A percentile compares a stretch with the other conserved stretches of the same genome.
phyloP scores from a whole-genome alignment of 1,140 invertebrate genomes.

The Leptestheria dahalacensis region DNA sequence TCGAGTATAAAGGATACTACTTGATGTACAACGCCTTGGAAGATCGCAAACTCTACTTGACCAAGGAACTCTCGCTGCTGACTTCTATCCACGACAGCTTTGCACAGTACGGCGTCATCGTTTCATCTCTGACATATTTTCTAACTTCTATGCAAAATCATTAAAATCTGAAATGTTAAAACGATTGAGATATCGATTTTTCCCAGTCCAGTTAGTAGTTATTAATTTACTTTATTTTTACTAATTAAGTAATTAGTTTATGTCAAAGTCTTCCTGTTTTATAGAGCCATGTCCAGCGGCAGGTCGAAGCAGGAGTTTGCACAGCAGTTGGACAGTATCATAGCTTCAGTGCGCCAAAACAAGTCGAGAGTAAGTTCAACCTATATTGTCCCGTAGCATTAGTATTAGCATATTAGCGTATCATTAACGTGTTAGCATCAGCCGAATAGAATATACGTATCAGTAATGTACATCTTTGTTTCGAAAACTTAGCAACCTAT shows the following conservation, averaged over 20 bases:
- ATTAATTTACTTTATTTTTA: too few species aligned
- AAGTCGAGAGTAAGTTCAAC: slow-evolving; percentile 66
- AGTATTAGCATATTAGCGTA: too few species aligned
- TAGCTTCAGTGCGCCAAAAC: slow-evolving; percentile 66
- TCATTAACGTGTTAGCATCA: too few species aligned
- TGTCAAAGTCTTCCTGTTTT: not conserved
- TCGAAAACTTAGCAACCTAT: slow-evolving; percentile 1
- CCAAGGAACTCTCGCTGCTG: slow-evolving; percentile 75
- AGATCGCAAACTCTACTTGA: slow-evolving; percentile 79
- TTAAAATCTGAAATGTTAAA: too few species aligned
- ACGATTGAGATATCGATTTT: too few species aligned
- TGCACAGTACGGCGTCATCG: slow-evolving; percentile 71
- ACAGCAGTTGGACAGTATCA: slow-evolving; percentile 70
- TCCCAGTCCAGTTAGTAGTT: too few species aligned
- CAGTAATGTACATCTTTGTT: slow-evolving; percentile 18
- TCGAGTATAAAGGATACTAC: slow-evolving; percentile 94
- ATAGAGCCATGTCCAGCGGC: slow-evolving; percentile 31
- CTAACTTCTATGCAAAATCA: too few species aligned
- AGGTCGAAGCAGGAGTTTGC: slow-evolving; percentile 63
- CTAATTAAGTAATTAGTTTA: too few species aligned
- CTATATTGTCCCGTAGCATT: too few species aligned
- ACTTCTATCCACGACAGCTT: slow-evolving; percentile 92
- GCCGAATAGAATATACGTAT: too few species aligned
- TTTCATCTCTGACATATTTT: too few species aligned
- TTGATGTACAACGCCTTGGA: slow-evolving; percentile 91